A percentile compares a stretch with the other conserved stretches of the same genome.
phyloP scores from a whole-genome alignment of 2,797 vertebrate species.

The Orestias chungarensis region DNA sequence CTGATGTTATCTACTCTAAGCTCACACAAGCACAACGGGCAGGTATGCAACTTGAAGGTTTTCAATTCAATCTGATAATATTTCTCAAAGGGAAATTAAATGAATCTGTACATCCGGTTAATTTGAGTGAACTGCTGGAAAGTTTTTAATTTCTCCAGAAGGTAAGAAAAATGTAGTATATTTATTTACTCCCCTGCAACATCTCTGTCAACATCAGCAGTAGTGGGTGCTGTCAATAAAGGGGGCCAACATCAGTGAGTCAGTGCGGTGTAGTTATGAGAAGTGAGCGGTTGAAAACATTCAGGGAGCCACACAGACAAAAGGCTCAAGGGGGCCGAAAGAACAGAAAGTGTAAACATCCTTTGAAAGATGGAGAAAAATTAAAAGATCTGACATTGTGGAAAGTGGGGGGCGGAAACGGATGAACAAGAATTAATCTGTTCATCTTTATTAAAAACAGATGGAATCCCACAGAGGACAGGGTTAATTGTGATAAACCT shows the following conservation, averaged over 20 bases:
- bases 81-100: not conserved
- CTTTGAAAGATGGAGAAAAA: constrained; percentile 34
- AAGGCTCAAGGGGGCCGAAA: constrained; percentile 39
- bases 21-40: constrained; percentile 91
- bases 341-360: constrained; percentile 35
- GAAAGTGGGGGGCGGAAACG: constrained; percentile 14
- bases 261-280: constrained; percentile 53
- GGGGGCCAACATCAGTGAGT: constrained; percentile 55
- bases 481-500: constrained; percentile 40
- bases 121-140: not conserved
- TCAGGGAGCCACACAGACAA: constrained; percentile 37
- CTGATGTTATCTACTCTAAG: constrained; percentile 86
- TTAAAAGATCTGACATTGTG: constrained; percentile 36
- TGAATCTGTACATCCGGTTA: not conserved
- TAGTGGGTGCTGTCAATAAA: constrained; percentile 36
- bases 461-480: not conserved
- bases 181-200: constrained; percentile 20
- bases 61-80: not conserved
- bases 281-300: constrained; percentile 62
- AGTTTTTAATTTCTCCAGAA: not conserved
- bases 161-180: not conserved
- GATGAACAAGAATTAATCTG: constrained; percentile 25
- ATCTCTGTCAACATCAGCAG: constrained; percentile 42
- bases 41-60: constrained; percentile 71
- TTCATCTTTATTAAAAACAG: not conserved